Evolutionary conservation across 1,140 invertebrate genomes (phyloP), one percentile per base, ranked within the genome.

Genomic region (Pemphigus obesinymphae): DNA sequence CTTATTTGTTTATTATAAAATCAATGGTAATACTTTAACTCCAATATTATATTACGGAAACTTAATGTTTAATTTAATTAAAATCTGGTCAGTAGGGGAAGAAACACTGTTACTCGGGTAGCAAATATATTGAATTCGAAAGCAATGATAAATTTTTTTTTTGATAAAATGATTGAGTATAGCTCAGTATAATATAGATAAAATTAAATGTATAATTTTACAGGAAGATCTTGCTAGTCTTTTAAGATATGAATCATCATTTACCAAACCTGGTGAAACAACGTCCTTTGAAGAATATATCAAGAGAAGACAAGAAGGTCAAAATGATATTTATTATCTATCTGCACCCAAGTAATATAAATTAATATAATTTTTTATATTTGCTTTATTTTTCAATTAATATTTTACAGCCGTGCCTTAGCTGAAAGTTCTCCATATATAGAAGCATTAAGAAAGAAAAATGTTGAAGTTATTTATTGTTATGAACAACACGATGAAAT

Each of bases 401-500:
- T 72, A 55, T 70, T 40, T 89, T 90, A 55, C 85, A 96, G 95
- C 86, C 95, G 97, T 45, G 89, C 92, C 80, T 88, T 99, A 68
- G 97, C 97, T 0, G 94, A 97, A 88, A 91, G 92, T 3, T 98
- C 96, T 0, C 97, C 97, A 0, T 99, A 99, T 86, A 96, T 93
- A 85, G 97, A 99, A 88, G 94, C 94, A 26, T 88, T 99, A 1
- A 95, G 95, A 85, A 92, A 93, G 85, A 91, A 92, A 83, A 92
- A 97, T 83, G 90, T 94, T 5, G 96, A 99, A 89, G 96, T 99
- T 1, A 86, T 99, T 3, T 98, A 98, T 87, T 96, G 96, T 85
- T 98, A 96, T 85, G 96, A 99, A 85, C 92, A 94, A 1, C 97
- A 98, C 85, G 97, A 99, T 88, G 97, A 99, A 87, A 88, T 98